Evolutionary conservation across 1,140 invertebrate genomes (phyloP).

Genomic region (Tetragnatha versicolor): DNA sequence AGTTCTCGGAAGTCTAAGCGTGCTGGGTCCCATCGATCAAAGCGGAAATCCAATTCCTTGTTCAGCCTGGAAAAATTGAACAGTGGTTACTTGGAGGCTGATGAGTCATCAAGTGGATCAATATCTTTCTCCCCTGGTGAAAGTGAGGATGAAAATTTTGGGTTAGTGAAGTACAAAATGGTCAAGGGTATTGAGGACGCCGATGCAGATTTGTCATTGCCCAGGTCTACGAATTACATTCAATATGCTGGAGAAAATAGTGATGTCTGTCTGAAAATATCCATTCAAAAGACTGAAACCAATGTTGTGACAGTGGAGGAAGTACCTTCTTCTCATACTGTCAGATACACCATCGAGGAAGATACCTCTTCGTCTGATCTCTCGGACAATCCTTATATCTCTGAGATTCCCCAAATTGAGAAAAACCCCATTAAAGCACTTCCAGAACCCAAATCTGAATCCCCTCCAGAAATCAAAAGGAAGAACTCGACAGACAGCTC

Average conservation of each 20-base stretch:
- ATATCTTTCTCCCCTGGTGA: conserved; percentile 30
- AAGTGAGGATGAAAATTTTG: conserved; percentile 41
- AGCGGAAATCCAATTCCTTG: neutral
- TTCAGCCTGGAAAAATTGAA: neutral
- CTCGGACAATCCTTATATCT: neutral
- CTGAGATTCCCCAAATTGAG: neutral
- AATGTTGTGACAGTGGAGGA: conserved; percentile 49
- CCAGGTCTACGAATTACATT: conserved; percentile 1
- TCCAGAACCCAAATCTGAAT: neutral
- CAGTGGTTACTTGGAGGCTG: neutral
- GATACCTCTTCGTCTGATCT: conserved; percentile 42
- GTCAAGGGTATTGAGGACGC: neutral
- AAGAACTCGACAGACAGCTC: conserved; percentile 32
- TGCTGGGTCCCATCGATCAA: neutral
- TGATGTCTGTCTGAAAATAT: conserved; percentile 46
- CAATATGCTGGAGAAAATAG: conserved; percentile 21
- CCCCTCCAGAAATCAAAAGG: too few species aligned
- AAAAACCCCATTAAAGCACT: neutral
- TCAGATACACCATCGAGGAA: conserved; percentile 38
- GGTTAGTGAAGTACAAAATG: conserved; percentile 30
- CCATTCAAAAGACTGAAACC: conserved; percentile 50
- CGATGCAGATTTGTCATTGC: neutral
- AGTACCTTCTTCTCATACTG: conserved; percentile 6
- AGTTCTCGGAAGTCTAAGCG: neutral
- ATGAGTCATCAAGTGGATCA: conserved; percentile 9